Percentiles rank a stretch among this genome's conserved stretches.
phyloP scores from a whole-genome alignment of 2,888 invertebrate species.

The Hypercompe scribonia region DNA sequence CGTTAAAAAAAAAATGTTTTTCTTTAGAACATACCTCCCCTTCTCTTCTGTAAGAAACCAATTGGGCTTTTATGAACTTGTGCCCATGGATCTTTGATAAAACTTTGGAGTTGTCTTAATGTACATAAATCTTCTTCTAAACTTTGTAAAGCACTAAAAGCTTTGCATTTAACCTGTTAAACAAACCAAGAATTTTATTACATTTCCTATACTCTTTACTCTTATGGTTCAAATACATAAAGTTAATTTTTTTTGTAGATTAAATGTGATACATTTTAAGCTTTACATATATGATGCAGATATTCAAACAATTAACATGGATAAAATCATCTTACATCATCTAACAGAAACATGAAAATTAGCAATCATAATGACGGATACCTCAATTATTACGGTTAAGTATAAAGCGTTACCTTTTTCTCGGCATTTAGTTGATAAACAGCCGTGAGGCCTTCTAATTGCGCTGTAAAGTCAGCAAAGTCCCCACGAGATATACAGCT shows the following conservation, averaged over 20 bases:
- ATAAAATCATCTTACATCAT: not conserved
- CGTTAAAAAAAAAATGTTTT: no score
- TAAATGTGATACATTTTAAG: not conserved
- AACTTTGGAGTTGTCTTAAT: slow-evolving; percentile 91
- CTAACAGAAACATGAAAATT: not conserved
- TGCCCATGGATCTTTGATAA: slow-evolving; percentile 88
- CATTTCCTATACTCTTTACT: no score
- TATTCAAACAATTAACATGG: no score
- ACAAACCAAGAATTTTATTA: not conserved
- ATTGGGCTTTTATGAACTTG: slow-evolving; percentile 96
- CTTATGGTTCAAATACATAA: not conserved
- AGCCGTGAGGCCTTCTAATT: slow-evolving; percentile 95
- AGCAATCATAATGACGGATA: no score
- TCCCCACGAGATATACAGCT: slow-evolving; percentile 94
- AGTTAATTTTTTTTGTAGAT: not conserved
- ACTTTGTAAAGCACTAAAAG: slow-evolving; percentile 96
- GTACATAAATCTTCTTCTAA: slow-evolving; percentile 95
- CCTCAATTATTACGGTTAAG: not conserved
- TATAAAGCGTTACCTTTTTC: slow-evolving; percentile 88
- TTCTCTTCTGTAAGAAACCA: slow-evolving; percentile 93
- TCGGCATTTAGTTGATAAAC: slow-evolving; percentile 98
- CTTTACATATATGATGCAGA: not conserved
- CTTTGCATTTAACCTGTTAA: slow-evolving; percentile 93
- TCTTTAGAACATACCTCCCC: slow-evolving; percentile 88
- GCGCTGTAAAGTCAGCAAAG: slow-evolving; percentile 96